phyloP scores from a whole-genome alignment of 1,140 invertebrate genomes.

The Brachionus rotundiformis region DNA sequence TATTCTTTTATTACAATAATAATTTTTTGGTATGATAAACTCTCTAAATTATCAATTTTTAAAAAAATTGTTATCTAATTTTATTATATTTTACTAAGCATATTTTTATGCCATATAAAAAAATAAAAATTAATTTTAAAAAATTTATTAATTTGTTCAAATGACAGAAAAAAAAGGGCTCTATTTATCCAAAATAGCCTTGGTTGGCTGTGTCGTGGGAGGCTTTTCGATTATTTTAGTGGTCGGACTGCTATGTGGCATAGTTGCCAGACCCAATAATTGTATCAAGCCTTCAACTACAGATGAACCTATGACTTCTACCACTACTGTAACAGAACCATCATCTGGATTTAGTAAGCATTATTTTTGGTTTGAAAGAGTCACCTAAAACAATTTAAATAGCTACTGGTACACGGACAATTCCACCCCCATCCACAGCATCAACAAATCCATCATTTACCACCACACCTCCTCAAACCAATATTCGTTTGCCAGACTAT shows the following conservation, averaged over 20 bases:
- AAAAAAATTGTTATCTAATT: no score
- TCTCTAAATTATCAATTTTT: no score
- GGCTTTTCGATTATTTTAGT: neutral
- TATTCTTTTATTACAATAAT: no score
- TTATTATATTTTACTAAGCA: no score
- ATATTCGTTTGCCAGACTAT: conserved; percentile 39
- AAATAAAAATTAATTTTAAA: neutral
- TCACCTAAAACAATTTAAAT: neutral
- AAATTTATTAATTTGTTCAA: no score
- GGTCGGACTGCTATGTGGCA: conserved; percentile 32
- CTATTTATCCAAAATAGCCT: conserved; percentile 7
- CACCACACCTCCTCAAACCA: neutral
- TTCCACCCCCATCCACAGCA: neutral
- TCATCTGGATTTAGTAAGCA: neutral
- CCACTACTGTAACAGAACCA: neutral
- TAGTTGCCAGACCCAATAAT: conserved; percentile 42
- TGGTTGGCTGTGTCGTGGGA: neutral
- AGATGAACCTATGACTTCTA: neutral
- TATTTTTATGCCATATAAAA: neutral
- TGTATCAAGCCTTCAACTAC: neutral
- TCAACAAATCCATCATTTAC: conserved; percentile 9
- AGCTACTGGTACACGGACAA: neutral
- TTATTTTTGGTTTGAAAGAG: neutral
- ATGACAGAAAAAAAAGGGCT: neutral
- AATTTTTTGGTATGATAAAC: no score